These are phyloP conservation scores for Apostichopus japonicus DNA, from an alignment of 35 echinoderm and acorn worm species.

Conservation along the genomic window DNA sequence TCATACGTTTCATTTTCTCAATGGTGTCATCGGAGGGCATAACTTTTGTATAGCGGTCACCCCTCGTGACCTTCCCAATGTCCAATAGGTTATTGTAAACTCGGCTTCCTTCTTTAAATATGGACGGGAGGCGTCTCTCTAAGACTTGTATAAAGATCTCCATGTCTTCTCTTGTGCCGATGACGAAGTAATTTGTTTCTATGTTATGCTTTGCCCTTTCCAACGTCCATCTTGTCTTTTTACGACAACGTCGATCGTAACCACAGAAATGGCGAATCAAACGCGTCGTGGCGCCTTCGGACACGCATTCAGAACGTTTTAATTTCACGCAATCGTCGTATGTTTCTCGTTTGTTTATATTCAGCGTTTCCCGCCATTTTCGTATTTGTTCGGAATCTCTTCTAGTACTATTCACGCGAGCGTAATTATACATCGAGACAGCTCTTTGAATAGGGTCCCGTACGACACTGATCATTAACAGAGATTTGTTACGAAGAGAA, in stretches of 20 bases:
- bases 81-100: neutral
- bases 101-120: constrained; percentile 26
- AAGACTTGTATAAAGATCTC: constrained; percentile 36
- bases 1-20: neutral
- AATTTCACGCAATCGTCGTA: constrained; percentile 41
- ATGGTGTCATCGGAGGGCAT: constrained; percentile 22
- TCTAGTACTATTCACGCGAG: neutral
- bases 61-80: neutral
- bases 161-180: neutral
- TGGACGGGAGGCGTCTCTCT: constrained; percentile 4
- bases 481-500: neutral
- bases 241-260: constrained; percentile 8
- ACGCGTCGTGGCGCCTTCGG: neutral
- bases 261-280: constrained; percentile 41
- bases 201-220: constrained; percentile 36
- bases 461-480: constrained; percentile 17
- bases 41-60: neutral
- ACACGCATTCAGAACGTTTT: constrained; percentile 33
- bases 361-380: constrained; percentile 36
- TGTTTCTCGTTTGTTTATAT: neutral
- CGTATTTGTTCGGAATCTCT: constrained; percentile 21
- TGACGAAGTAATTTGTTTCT: constrained; percentile 28
- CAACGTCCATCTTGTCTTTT: constrained; percentile 28
- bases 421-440: constrained; percentile 25
- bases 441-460: constrained; percentile 43